Conservation (phyloP, 2,888 invertebrate genomes). For the Cephus pygmeus region DNA sequence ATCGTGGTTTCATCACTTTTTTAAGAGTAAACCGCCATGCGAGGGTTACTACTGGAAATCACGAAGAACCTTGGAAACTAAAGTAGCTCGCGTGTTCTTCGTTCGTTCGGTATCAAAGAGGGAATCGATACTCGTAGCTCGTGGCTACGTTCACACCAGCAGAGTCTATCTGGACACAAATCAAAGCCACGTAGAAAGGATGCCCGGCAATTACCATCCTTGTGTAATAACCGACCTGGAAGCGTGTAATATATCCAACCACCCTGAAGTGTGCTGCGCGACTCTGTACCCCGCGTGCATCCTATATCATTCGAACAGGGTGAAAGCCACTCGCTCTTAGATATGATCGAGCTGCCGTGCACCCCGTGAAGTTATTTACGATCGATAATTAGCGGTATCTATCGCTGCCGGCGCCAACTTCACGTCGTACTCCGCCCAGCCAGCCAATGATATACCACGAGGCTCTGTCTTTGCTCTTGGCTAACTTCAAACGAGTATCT, state of each 20-base stretch:
- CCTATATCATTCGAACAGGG: constrained; percentile 42
- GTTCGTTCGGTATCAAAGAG: constrained; percentile 37
- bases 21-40: rapidly evolving
- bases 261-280: constrained; percentile 44
- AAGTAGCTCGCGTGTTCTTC: not conserved
- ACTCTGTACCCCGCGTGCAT: not conserved
- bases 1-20: too few species aligned
- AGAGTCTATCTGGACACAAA: constrained; percentile 38
- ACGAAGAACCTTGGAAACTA: too few species aligned
- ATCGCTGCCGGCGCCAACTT: constrained; percentile 65
- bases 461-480: not conserved
- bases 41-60: too few species aligned
- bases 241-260: constrained; percentile 59
- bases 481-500: too few species aligned
- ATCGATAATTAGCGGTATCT: constrained; percentile 67
- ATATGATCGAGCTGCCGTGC: constrained; percentile 58
- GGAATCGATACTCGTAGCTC: constrained; percentile 45
- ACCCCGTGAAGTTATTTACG: constrained; percentile 62
- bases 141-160: constrained; percentile 35
- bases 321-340: constrained; percentile 42
- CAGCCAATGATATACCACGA: constrained; percentile 55
- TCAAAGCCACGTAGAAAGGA: constrained; percentile 36
- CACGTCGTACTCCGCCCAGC: constrained; percentile 49
- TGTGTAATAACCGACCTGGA: constrained; percentile 57
- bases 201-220: constrained; percentile 50